Evolutionary conservation across 1,140 invertebrate species (phyloP), one percentile per base, ranked within the genome.

Genomic region (Drosophila melanica): DNA sequence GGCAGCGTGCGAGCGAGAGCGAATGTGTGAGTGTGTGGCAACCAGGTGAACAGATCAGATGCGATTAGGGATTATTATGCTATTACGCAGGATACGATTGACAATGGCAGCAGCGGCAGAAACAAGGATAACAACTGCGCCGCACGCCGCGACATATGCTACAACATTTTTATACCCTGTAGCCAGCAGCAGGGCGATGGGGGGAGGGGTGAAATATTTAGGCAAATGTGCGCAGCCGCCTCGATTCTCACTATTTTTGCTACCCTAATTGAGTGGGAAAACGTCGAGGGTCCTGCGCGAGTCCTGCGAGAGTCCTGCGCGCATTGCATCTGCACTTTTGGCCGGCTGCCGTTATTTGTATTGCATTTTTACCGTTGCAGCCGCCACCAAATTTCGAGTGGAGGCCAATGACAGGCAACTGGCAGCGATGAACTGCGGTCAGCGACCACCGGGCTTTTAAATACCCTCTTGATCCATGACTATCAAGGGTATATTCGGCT

Each of bases 41-140:
- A 84, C 84, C 84, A 87, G 84, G 79, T 89, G 85, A 90, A 89
- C 84, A 75, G 85, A 89, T 89, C 84, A 82, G 84, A 90, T 90
- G 84, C 84, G 84, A 89, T 89, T 89, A 89, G 84, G 84, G 84
- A 89, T 89, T 89, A 89, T 89, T 89, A 89, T 89, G 84, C 84
- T 89, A 89, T 89, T 89, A 89, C 84, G 84, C 84, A 89, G 84
- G 84, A 89, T 89, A 78, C 85, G 84, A 89, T 89, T 89, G 89
- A 89, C 84, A 89, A 87, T 89, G 77, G 44, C 69, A 66, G 59
- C 63, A 58, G 55, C 75, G 20, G 20, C 20, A 23, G 48, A 14
- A 77, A 73, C 76, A 79, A 79, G 75, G 67, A 79, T 66, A 87
- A 75, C 84, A 73, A 76, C 74, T 84, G 76, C 79, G 84, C 68